Evolutionary conservation across 1,140 invertebrate genomes (phyloP), one percentile per base, ranked within the genome.

Genomic region (Micrasema longulum): DNA sequence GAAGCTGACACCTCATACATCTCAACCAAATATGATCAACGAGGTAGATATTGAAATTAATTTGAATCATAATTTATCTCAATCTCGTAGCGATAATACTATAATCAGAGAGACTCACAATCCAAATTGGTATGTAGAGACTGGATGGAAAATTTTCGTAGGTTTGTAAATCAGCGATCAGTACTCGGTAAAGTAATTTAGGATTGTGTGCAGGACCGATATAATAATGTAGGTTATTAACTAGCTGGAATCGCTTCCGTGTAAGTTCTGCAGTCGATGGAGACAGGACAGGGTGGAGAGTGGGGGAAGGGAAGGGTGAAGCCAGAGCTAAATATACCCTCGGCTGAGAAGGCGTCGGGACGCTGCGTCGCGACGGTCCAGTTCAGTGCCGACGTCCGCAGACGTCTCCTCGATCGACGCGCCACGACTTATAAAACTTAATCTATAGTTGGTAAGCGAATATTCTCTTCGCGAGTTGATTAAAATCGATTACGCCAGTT

Each of bases 371-470:
- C 53, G 60, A n/a, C 68, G 68, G 57, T 52, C 68, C 68, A 70
- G 68, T 70, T 63, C 68, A 63, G 45, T 70, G 31, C 48, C 68
- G 68, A 70, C 68, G 55, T 16, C 57, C 68, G 68, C 38, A 55
- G 68, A 63, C 68, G 47, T 63, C 50, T 41, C 55, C 35, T 26
- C 55, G 68, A 43, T 18, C 36, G 57, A 70, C 68, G 68, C 68
- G 68, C 55, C 68, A 41, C 31, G 35, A 12, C 55, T 16, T 60
- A n/a, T 22, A 36, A 63, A 41, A 63, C 36, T 70, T 50, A 45
- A 63, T 41, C 36, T 52, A 31, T 70, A 70, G 68, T 70, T 70
- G 68, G 68, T 70, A 70, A 70, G 68, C 68, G 68, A 70, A 64
- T 63, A n/a, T 63, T 52, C 18, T 36, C 31, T 45, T 70, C 68